These are phyloP conservation scores for Mormyrus iriodes DNA, from an alignment of 2,113 vertebrate species.

Conservation along the genomic window DNA sequence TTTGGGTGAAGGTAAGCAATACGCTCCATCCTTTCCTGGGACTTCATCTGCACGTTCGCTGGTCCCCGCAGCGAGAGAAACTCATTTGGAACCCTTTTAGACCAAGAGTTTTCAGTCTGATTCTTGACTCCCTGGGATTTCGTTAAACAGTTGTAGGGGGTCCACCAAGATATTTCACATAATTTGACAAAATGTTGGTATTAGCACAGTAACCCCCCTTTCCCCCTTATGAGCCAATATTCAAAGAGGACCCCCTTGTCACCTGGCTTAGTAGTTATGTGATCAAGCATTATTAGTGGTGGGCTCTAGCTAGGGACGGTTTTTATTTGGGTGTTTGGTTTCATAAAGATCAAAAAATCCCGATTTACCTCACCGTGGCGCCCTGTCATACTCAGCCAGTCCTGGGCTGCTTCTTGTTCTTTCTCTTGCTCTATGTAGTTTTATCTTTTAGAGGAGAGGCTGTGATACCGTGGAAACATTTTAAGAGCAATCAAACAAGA, in stretches of 20 bases:
- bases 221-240: background rate
- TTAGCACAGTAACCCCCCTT: background rate
- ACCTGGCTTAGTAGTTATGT: background rate
- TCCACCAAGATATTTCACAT: background rate
- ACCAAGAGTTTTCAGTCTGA: background rate
- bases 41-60: too few species aligned
- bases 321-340: background rate
- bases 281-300: background rate
- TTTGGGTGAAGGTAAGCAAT: constrained; percentile 87
- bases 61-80: background rate
- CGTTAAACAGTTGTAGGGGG: background rate
- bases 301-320: background rate
- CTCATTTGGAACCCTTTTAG: background rate
- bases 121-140: background rate
- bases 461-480: background rate
- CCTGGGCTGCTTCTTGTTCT: background rate
- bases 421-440: background rate
- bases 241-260: background rate
- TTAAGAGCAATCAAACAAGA: background rate
- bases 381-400: background rate
- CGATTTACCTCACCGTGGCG: background rate
- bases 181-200: background rate
- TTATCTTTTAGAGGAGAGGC: background rate
- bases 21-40: background rate
- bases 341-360: background rate